These are phyloP conservation scores for Campylomormyrus tamandua DNA, from an alignment of 2,113 vertebrate genomes.

Conservation along the genomic window DNA sequence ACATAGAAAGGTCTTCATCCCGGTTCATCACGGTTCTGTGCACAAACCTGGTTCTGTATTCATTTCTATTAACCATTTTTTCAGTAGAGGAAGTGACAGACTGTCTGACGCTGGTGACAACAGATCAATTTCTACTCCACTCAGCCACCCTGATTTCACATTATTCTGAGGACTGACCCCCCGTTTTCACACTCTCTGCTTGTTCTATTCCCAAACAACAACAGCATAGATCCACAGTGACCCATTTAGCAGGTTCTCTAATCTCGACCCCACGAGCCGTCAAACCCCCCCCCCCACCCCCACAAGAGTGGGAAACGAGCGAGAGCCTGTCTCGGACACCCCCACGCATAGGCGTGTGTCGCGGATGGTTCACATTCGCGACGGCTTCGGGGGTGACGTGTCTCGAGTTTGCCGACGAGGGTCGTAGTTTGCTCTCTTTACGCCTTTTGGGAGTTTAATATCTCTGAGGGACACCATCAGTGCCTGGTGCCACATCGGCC, in stretches of 20 bases:
- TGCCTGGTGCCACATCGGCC: background rate
- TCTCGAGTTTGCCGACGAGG: background rate
- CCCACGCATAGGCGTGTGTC: background rate
- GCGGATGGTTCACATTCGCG: background rate
- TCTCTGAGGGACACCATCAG: background rate
- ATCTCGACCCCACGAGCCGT: background rate
- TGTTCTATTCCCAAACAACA: too few species aligned
- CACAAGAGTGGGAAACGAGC: background rate
- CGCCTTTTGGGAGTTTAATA: background rate
- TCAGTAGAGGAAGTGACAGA: background rate
- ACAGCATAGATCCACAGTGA: too few species aligned
- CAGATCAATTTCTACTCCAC: too few species aligned
- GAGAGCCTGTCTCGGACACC: background rate
- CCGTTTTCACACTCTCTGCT: too few species aligned
- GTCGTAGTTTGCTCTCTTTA: background rate
- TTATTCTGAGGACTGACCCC: too few species aligned
- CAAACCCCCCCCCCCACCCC: background rate
- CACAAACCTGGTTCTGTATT: background rate
- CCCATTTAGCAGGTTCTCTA: too few species aligned
- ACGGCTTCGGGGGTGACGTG: background rate
- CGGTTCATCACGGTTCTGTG: background rate
- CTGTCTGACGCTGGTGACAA: background rate
- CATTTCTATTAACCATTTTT: background rate
- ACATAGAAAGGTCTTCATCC: background rate
- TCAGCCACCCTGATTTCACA: too few species aligned